Percentiles rank a stretch among this genome's conserved stretches.
Evolutionary conservation across 2,797 vertebrate species (phyloP).

Genomic region (Pelobates cultripes): DNA sequence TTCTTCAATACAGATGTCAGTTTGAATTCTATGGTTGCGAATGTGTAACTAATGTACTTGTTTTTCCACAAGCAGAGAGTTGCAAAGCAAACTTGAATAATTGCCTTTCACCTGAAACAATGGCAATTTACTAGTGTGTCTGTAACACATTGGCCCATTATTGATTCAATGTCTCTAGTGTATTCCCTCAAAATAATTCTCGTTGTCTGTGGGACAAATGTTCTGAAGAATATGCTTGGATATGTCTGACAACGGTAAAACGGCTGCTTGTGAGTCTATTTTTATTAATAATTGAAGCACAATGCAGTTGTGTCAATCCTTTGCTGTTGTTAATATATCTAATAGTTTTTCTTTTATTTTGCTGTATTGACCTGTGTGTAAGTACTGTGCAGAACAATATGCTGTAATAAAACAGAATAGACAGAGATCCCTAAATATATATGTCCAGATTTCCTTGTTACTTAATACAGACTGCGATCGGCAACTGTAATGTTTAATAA

Average conservation of each 20-base stretch:
- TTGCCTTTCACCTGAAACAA: slow-evolving; percentile 1
- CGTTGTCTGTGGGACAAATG: background rate
- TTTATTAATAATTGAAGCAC: background rate
- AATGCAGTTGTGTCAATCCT: background rate
- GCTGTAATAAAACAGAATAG: too few species aligned
- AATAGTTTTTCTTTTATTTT: background rate
- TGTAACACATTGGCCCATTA: background rate
- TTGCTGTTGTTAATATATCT: background rate
- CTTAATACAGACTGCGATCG: too few species aligned
- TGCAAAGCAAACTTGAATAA: background rate
- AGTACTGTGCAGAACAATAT: too few species aligned
- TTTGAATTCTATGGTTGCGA: background rate
- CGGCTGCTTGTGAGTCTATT: background rate
- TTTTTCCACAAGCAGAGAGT: background rate
- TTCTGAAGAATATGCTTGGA: background rate
- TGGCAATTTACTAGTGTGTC: background rate
- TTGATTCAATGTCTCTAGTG: background rate
- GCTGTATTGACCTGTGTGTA: background rate
- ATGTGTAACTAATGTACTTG: background rate
- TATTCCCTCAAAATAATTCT: background rate
- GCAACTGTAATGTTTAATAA: too few species aligned
- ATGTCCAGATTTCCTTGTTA: background rate
- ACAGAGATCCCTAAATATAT: too few species aligned
- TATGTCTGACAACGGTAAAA: background rate
- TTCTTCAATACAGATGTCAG: background rate